phyloP scores from a whole-genome alignment of 2,888 invertebrate species.

The Adela reaumurella region DNA sequence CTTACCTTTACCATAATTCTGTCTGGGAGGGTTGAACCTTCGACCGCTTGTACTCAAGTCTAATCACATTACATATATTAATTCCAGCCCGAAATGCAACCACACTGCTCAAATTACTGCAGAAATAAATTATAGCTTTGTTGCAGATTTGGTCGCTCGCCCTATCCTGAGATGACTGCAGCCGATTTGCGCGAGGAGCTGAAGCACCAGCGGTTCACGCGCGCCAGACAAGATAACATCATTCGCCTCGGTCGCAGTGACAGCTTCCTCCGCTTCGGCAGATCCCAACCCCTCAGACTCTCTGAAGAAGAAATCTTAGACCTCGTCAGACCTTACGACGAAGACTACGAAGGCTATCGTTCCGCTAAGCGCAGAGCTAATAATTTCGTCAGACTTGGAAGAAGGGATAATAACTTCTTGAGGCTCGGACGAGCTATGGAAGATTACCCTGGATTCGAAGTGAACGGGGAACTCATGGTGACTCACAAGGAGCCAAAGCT shows the following conservation, averaged over 20 bases:
- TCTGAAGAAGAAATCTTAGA: constrained; percentile 36
- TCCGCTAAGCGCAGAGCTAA: constrained; percentile 17
- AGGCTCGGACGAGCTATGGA: neutral
- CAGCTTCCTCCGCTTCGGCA: constrained; percentile 42
- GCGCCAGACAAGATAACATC: neutral
- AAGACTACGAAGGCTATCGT: constrained; percentile 29
- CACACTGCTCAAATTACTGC: too few relatives aligned
- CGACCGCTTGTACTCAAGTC: too few relatives aligned
- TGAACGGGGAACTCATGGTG: neutral
- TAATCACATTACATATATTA: too few relatives aligned
- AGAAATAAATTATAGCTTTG: neutral
- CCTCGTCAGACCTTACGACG: constrained; percentile 34
- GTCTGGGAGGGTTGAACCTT: too few relatives aligned
- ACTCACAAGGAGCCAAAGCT: neutral
- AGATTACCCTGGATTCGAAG: neutral
- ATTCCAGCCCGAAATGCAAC: too few relatives aligned
- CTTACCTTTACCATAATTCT: too few relatives aligned
- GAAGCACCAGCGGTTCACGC: constrained; percentile 13
- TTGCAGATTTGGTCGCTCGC: constrained; percentile 41
- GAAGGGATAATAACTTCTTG: constrained; percentile 4
- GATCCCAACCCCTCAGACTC: constrained; percentile 32
- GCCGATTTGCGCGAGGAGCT: constrained; percentile 35
- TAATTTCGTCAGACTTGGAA: constrained; percentile 13
- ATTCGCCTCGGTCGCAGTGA: constrained; percentile 22
- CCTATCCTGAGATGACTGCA: constrained; percentile 36